These are phyloP conservation scores for Nixonia krombeini DNA, from an alignment of 1,140 invertebrate species.

Conservation along the genomic window DNA sequence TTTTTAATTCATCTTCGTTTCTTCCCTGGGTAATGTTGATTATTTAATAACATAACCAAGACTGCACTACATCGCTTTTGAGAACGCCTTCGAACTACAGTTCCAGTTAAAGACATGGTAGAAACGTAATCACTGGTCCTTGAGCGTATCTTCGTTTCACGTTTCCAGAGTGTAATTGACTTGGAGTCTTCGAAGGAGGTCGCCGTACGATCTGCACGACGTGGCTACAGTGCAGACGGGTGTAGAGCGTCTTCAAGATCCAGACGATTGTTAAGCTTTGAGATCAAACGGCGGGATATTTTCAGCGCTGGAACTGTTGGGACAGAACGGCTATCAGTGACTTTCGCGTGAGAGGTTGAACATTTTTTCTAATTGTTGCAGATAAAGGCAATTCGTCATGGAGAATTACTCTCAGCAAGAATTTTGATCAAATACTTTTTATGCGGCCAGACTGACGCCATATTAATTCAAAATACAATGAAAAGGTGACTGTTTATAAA, in stretches of 20 bases:
- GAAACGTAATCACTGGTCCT: constrained; percentile 4
- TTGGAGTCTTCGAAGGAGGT: constrained; percentile 21
- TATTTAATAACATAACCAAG: too few species aligned
- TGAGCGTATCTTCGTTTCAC: constrained; percentile 34
- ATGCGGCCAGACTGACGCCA: too few species aligned
- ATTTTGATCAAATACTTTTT: too few species aligned
- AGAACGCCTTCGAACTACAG: neutral
- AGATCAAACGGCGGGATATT: constrained; percentile 28
- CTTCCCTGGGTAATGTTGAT: too few species aligned
- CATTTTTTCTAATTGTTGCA: constrained; percentile 6
- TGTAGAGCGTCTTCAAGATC: constrained; percentile 17
- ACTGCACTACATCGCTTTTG: neutral
- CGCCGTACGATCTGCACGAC: constrained; percentile 14
- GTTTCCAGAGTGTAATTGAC: constrained; percentile 40
- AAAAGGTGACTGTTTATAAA: too few species aligned
- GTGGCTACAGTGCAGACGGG: constrained; percentile 10
- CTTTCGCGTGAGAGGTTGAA: constrained; percentile 8
- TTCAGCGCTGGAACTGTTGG: constrained; percentile 3
- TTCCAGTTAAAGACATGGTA: neutral
- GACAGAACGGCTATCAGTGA: constrained; percentile 15
- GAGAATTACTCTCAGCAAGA: too few species aligned
- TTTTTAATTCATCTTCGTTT: too few species aligned
- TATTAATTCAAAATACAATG: too few species aligned
- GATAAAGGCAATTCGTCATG: too few species aligned
- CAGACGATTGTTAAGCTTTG: constrained; percentile 28